phyloP scores from a whole-genome alignment of 2,797 vertebrate species.

The Carduelis carduelis region DNA sequence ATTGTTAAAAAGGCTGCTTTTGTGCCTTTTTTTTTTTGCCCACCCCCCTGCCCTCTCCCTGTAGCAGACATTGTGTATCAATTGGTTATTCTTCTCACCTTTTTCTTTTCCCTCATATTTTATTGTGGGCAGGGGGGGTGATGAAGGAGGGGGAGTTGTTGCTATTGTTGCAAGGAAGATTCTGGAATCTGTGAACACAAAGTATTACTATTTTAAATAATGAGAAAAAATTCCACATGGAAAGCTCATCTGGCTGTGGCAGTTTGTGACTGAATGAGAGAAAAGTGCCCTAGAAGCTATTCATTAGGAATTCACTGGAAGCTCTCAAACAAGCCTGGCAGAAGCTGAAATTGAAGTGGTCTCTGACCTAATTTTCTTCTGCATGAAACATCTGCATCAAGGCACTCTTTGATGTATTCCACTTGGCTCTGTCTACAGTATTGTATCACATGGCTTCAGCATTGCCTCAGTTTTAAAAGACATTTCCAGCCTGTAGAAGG shows the following conservation, averaged over 20 bases:
- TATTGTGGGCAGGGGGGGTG: neutral
- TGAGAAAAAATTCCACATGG: slow-evolving; percentile 80
- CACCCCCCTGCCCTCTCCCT: neutral
- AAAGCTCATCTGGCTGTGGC: slow-evolving; percentile 81
- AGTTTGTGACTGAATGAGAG: slow-evolving; percentile 83
- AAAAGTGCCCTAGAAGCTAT: slow-evolving; percentile 87
- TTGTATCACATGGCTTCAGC: slow-evolving; percentile 81
- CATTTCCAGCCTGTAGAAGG: slow-evolving; percentile 83
- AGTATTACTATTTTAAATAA: slow-evolving; percentile 79
- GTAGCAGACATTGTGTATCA: neutral
- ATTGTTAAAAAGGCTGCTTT: neutral
- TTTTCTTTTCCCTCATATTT: slow-evolving; percentile 12
- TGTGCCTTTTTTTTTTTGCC: fast-evolving
- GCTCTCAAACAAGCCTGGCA: slow-evolving; percentile 85
- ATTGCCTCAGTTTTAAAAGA: slow-evolving; percentile 79
- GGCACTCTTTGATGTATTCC: slow-evolving; percentile 86
- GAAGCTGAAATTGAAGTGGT: slow-evolving; percentile 88
- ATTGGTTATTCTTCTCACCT: slow-evolving; percentile 27
- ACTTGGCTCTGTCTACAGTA: slow-evolving; percentile 84
- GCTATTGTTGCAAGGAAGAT: slow-evolving; percentile 67
- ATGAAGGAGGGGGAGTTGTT: slow-evolving; percentile 11
- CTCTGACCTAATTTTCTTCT: slow-evolving; percentile 88
- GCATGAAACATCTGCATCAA: slow-evolving; percentile 87
- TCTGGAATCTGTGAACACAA: slow-evolving; percentile 76
- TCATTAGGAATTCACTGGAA: slow-evolving; percentile 87